Percentiles rank a stretch among this genome's conserved stretches.
Evolutionary conservation across 2,113 vertebrate genomes (phyloP).

Genomic region (Axis porcinus): DNA sequence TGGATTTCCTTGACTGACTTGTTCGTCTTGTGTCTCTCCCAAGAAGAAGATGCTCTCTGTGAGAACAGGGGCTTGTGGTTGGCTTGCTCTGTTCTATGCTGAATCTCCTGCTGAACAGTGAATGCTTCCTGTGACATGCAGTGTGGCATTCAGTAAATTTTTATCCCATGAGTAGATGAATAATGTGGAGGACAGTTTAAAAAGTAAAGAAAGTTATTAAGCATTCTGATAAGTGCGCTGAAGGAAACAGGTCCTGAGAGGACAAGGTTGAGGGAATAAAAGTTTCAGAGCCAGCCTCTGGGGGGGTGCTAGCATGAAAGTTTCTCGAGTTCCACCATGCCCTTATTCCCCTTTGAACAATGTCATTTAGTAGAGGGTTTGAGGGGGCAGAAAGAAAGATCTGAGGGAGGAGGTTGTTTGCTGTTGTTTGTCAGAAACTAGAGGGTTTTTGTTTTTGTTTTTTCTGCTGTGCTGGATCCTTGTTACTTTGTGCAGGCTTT

Average conservation of each 20-base stretch:
- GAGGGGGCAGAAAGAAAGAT: neutral
- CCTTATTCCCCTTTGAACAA: neutral
- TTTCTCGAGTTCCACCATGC: rapidly evolving
- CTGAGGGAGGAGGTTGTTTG: neutral
- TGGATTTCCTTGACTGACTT: neutral
- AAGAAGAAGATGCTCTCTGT: neutral
- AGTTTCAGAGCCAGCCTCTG: no score
- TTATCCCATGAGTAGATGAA: no score
- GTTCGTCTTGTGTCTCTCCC: neutral
- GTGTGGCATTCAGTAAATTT: neutral
- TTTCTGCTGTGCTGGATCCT: neutral
- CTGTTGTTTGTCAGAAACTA: neutral
- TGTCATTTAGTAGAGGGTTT: neutral
- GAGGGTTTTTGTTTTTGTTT: neutral
- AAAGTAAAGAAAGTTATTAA: neutral
- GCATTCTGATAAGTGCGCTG: neutral
- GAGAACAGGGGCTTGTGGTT: neutral
- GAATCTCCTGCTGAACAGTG: neutral
- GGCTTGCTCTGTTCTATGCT: neutral
- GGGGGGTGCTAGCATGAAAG: neutral
- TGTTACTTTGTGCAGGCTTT: neutral
- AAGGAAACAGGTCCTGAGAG: neutral
- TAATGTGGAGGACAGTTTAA: neutral
- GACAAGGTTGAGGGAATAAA: no score
- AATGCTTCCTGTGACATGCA: rapidly evolving